Conservation (phyloP, 2,113 vertebrate species). For the Atlantisia rogersi region DNA sequence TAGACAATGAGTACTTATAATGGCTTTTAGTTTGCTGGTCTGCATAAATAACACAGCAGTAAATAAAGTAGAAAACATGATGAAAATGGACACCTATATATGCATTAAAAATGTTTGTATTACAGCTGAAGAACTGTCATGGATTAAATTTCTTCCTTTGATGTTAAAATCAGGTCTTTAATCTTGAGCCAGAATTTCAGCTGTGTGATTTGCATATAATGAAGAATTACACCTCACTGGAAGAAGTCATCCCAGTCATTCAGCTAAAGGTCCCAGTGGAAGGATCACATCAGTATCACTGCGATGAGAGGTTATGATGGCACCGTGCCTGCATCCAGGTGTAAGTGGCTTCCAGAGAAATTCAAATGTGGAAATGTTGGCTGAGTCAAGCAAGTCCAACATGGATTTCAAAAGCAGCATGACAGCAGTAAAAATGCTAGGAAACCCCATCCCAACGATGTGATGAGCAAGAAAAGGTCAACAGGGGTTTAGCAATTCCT, state of each 20-base stretch:
- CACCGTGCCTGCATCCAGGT: accelerated
- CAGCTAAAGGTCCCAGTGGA: not conserved
- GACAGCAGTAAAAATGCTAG: not conserved
- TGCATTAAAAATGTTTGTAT: not conserved
- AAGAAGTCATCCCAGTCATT: not conserved
- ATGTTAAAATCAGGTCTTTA: not conserved
- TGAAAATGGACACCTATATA: not conserved
- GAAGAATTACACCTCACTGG: not conserved
- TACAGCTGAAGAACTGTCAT: not conserved
- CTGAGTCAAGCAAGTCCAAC: not conserved
- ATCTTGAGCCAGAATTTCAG: not conserved
- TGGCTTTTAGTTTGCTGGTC: not conserved
- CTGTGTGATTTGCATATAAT: not conserved
- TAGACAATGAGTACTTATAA: not conserved
- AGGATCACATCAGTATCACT: not conserved
- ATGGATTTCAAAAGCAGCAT: not conserved
- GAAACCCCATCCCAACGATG: not conserved
- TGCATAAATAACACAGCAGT: not conserved
- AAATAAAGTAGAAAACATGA: not conserved
- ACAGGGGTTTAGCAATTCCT: not conserved
- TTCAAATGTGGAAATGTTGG: not conserved
- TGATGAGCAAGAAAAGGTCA: not conserved
- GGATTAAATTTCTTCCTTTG: not conserved
- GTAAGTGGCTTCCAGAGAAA: not conserved
- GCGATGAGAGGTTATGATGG: not conserved